Percentiles rank a stretch among this genome's conserved stretches.
Evolutionary conservation across 1,140 invertebrate genomes (phyloP).

Genomic region (Melipona quadrifasciata): DNA sequence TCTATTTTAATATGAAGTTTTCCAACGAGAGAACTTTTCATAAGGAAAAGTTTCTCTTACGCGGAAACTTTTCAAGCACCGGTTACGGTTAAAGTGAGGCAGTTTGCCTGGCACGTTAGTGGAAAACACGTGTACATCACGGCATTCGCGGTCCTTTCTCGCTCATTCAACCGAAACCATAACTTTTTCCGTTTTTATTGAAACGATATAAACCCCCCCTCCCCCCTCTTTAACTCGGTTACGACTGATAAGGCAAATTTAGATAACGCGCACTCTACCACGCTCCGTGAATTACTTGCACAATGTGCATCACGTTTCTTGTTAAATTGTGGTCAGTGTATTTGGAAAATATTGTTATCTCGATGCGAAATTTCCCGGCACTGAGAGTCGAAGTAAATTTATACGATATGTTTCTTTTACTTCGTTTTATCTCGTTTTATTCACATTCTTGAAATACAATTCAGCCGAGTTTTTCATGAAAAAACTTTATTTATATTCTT

Average conservation of each 20-base stretch:
- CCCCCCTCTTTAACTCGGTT: neutral
- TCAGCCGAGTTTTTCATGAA: no score
- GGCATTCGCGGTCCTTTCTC: neutral
- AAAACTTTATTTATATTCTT: no score
- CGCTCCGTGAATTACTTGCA: neutral
- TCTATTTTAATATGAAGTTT: slow-evolving; percentile 1
- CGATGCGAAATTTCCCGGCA: no score
- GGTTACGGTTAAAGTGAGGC: neutral
- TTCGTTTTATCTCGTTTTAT: no score
- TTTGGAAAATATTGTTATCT: no score
- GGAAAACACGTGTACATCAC: slow-evolving; percentile 10
- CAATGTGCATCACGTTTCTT: neutral
- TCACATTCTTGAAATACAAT: no score
- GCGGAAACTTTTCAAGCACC: neutral
- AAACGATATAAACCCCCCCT: no score
- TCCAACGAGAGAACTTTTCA: neutral
- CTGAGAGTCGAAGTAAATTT: no score
- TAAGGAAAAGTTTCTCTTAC: neutral
- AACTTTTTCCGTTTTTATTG: neutral
- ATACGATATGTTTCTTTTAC: no score
- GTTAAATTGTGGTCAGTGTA: no score
- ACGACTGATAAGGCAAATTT: no score
- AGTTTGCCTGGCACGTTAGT: neutral
- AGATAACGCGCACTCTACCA: neutral
- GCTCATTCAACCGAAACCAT: neutral